Percentiles rank a stretch among this genome's conserved stretches.
Conservation (phyloP, 2,113 vertebrate genomes). For the Tauraco erythrolophus region DNA sequence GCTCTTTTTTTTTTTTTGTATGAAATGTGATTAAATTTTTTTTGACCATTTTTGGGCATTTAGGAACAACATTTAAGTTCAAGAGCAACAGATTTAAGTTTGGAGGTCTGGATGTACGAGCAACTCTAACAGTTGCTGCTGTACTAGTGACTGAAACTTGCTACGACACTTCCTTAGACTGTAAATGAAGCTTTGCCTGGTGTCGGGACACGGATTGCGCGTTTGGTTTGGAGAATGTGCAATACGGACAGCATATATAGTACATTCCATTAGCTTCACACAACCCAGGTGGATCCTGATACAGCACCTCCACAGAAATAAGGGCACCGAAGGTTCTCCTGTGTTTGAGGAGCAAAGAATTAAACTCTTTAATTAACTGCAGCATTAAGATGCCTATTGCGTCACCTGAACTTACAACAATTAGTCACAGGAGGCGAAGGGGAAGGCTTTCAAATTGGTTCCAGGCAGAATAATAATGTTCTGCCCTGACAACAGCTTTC, state of each 20-base stretch:
- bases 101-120: background rate
- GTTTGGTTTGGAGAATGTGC: background rate
- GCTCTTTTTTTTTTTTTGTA: accelerated
- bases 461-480: background rate
- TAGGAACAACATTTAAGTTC: background rate
- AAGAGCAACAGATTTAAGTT: background rate
- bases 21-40: background rate
- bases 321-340: background rate
- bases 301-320: background rate
- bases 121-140: background rate
- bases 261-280: background rate
- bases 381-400: background rate
- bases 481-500: background rate
- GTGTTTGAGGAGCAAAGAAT: background rate
- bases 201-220: background rate
- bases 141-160: background rate
- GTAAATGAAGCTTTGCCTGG: background rate
- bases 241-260: background rate
- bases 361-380: background rate
- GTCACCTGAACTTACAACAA: background rate
- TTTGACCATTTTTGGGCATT: background rate
- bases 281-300: background rate
- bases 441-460: background rate
- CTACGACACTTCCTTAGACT: background rate
- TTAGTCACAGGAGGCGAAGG: background rate